phyloP scores from a whole-genome alignment of 2,888 invertebrate species.

The Mimumesa dahlbomi region DNA sequence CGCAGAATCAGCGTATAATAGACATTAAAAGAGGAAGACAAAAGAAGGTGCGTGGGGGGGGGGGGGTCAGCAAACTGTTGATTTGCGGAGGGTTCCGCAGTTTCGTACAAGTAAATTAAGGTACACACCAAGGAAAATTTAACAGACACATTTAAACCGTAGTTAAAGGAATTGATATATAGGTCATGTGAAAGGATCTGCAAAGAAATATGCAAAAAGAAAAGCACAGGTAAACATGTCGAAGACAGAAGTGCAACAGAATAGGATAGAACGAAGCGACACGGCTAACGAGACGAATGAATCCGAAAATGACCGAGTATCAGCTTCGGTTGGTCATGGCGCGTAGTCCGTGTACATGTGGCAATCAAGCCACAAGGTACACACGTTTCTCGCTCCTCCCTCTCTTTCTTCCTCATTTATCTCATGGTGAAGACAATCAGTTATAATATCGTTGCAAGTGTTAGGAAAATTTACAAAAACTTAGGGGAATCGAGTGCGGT shows the following conservation, averaged over 20 bases:
- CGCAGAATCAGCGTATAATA: conserved; percentile 9
- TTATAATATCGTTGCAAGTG: conserved; percentile 4
- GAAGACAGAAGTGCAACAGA: conserved; percentile 19
- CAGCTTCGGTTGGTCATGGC: conserved; percentile 65
- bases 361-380: conserved; percentile 76
- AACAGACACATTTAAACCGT: conserved; percentile 18
- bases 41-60: conserved; percentile 18
- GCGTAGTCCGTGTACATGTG: conserved; percentile 76
- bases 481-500: conserved; percentile 3
- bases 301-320: conserved; percentile 62
- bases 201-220: conserved; percentile 16
- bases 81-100: conserved; percentile 37
- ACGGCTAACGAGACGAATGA: conserved; percentile 49
- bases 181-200: conserved; percentile 41
- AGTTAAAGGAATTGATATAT: conserved; percentile 22
- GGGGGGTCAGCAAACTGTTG: conserved; percentile 47
- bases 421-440: conserved; percentile 40
- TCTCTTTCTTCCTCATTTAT: conserved; percentile 47
- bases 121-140: conserved; percentile 9
- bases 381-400: conserved; percentile 61
- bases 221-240: conserved; percentile 26
- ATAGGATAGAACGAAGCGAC: conserved; percentile 47
- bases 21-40: conserved; percentile 14
- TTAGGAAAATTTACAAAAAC: conserved; percentile 3
- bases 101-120: conserved; percentile 22